These are phyloP conservation scores for Pseudorasbora parva DNA, from an alignment of 2,113 vertebrate species.

Conservation along the genomic window DNA sequence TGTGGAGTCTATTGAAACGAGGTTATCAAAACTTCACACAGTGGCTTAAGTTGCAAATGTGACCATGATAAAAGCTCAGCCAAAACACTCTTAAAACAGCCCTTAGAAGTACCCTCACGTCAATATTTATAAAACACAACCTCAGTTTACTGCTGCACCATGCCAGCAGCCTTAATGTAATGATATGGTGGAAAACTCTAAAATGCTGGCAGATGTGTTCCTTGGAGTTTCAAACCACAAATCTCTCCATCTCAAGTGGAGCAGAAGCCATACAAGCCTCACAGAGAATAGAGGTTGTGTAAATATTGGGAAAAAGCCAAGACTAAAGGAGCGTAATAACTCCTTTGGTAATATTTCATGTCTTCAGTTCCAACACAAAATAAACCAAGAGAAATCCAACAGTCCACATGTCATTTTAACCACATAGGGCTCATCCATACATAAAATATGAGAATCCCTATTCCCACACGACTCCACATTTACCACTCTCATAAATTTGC, in stretches of 20 bases:
- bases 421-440: constrained; percentile 26
- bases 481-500: constrained; percentile 18
- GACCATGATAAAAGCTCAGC: constrained; percentile 18
- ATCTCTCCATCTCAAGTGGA: constrained; percentile 46
- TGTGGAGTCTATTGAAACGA: constrained; percentile 16
- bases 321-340: constrained; percentile 63
- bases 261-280: constrained; percentile 22
- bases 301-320: constrained; percentile 60
- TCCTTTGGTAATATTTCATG: constrained; percentile 57
- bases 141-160: constrained; percentile 9
- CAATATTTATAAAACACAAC: constrained; percentile 43
- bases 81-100: neutral
- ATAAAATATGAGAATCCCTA: constrained; percentile 30
- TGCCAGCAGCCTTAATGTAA: constrained; percentile 28
- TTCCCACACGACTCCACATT: constrained; percentile 30
- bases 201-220: constrained; percentile 39
- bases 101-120: constrained; percentile 23
- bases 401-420: constrained; percentile 59
- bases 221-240: constrained; percentile 47
- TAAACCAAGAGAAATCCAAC: constrained; percentile 58
- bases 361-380: constrained; percentile 57
- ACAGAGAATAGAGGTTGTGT: constrained; percentile 60
- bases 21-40: constrained; percentile 1
- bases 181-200: constrained; percentile 29
- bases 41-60: constrained; percentile 16